phyloP scores from a whole-genome alignment of 37 sponge, comb jelly and placozoan species.

The Halichondria panicea region DNA sequence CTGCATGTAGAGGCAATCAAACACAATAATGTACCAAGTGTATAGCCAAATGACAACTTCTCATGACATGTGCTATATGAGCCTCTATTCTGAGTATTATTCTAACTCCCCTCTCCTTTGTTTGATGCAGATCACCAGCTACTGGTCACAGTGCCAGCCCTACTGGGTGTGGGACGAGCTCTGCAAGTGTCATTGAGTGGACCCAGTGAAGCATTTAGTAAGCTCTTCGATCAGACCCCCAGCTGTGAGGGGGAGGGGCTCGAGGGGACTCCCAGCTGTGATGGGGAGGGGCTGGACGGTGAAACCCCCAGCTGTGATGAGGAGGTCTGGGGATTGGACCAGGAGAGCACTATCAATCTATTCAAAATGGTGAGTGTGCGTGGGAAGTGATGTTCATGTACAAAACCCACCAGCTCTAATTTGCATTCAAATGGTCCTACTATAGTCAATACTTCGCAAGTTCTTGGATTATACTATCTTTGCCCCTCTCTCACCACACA shows the following conservation, averaged over 20 bases:
- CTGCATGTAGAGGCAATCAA: no score
- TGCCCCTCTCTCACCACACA: no score
- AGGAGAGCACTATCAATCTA: neutral
- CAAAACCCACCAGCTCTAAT: neutral
- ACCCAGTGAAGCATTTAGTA: slow-evolving; percentile 21
- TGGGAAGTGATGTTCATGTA: neutral
- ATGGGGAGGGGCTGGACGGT: no score
- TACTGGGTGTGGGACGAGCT: slow-evolving; percentile 38
- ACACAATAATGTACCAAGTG: no score
- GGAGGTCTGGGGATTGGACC: slow-evolving; percentile 3
- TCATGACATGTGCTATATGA: no score
- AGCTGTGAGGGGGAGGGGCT: neutral
- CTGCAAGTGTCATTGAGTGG: neutral
- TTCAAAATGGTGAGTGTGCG: slow-evolving; percentile 3
- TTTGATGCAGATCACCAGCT: slow-evolving; percentile 16
- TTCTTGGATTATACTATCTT: no score
- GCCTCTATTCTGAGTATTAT: neutral
- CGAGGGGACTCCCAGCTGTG: no score
- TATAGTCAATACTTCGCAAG: neutral
- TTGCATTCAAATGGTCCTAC: neutral
- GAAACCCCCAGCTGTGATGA: no score
- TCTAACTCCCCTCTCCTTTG: neutral
- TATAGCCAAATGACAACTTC: no score
- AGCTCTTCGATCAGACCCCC: neutral
- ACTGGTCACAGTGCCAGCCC: slow-evolving; percentile 29